These are phyloP conservation scores for Reticulitermes lucifugus DNA, from an alignment of 2,888 invertebrate species.

Conservation along the genomic window DNA sequence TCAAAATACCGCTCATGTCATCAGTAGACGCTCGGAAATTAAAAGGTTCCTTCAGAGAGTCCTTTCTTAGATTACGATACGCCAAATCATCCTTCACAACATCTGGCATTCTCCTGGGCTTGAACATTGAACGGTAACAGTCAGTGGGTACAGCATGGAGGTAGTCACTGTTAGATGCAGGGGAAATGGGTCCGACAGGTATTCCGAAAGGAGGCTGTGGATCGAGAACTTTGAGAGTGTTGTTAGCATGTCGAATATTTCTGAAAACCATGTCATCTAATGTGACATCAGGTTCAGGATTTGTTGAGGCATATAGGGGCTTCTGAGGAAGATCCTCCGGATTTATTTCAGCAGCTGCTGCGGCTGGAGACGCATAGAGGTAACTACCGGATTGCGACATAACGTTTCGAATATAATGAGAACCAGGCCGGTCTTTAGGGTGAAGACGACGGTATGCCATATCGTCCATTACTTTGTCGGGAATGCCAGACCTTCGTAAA, in stretches of 20 bases:
- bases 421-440: constrained; percentile 68
- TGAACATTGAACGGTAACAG: constrained; percentile 69
- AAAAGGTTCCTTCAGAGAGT: constrained; percentile 70
- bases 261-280: constrained; percentile 88
- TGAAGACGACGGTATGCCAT: constrained; percentile 83
- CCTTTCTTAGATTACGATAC: constrained; percentile 86
- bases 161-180: constrained; percentile 86
- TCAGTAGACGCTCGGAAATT: constrained; percentile 60
- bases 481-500: constrained; percentile 64
- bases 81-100: constrained; percentile 89
- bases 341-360: constrained; percentile 53
- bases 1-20: constrained; percentile 42
- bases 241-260: constrained; percentile 82
- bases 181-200: constrained; percentile 84
- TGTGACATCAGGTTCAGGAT: constrained; percentile 61
- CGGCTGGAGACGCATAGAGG: constrained; percentile 75
- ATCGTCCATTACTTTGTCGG: constrained; percentile 79
- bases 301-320: constrained; percentile 39
- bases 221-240: constrained; percentile 74
- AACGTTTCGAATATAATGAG: constrained; percentile 63
- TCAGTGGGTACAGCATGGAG: constrained; percentile 79
- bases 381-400: constrained; percentile 72
- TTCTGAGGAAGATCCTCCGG: constrained; percentile 25
- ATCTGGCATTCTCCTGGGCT: constrained; percentile 80
- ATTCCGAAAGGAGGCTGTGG: constrained; percentile 93